Conservation (phyloP, 1,140 invertebrate genomes). For the Hermetia illucens region DNA sequence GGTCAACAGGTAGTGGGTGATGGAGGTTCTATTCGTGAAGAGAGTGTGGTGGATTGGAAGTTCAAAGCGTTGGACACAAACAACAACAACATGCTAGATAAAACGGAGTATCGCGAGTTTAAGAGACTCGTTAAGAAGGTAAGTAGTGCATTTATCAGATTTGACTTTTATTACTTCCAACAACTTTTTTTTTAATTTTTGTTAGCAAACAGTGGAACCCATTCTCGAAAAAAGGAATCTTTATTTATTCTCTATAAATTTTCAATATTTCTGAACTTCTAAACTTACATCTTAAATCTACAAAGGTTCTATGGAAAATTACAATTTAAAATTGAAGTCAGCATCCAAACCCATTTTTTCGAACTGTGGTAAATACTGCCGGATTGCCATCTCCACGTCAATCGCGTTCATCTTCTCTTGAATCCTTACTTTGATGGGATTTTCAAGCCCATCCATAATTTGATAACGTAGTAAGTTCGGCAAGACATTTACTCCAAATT, state of each 20-base stretch:
- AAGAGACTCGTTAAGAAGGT: constrained; percentile 65
- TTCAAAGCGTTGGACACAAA: constrained; percentile 68
- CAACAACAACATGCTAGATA: constrained; percentile 55
- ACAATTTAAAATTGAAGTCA: constrained; percentile 18
- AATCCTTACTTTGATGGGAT: constrained; percentile 50
- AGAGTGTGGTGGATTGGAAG: constrained; percentile 68
- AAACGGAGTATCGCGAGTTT: constrained; percentile 65
- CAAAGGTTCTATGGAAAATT: too few relatives aligned
- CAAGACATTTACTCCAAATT: constrained; percentile 60
- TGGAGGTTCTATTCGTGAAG: constrained; percentile 12
- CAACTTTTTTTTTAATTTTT: too few relatives aligned
- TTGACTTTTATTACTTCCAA: too few relatives aligned
- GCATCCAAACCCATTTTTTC: constrained; percentile 35
- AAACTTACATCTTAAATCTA: too few relatives aligned
- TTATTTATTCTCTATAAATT: too few relatives aligned
- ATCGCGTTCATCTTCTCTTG: constrained; percentile 49
- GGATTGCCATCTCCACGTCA: constrained; percentile 55
- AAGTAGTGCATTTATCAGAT: constrained; percentile 10
- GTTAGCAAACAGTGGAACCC: too few relatives aligned
- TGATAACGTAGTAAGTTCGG: constrained; percentile 71
- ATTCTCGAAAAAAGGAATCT: too few relatives aligned
- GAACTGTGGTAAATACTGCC: constrained; percentile 46
- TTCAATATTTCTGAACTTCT: too few relatives aligned
- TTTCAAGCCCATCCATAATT: constrained; percentile 68
- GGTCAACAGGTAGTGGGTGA: constrained; percentile 11